Base-by-base conservation (phyloP, 1,140 invertebrate genomes). In the Cephus cinctus region DNA sequence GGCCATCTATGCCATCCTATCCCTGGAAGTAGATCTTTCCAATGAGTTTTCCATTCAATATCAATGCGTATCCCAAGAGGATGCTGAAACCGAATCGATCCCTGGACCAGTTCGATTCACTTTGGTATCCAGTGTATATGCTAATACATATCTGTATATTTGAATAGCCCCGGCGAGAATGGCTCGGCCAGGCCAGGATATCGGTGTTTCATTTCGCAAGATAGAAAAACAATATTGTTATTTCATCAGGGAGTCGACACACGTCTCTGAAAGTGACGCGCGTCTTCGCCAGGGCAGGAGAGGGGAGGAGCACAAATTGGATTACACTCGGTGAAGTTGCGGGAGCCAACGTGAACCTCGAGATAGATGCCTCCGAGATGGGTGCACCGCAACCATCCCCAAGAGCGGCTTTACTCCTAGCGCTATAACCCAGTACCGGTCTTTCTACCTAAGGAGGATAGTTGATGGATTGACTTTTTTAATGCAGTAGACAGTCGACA, bases 161-260 rank as follows among this genome's bases (percentile, higher is more conserved):
- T 8, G 25, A 18, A 36, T 32, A 34, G 11, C 3, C 18, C 12
- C 6, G 11, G 27, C 14, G 32, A 34, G 21, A 25, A 18, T 36
- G 22, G 19, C 27, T 36, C 22, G 31, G 43, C 41, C 47, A 41
- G n/a, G n/a, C 20, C 27, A 22, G 47, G 34, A 44, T 50, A 45
- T 51, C 46, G 42, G 38, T 51, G 16, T 19, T 9, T 18, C 19
- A 39, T 49, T 34, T 44, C 25, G 18, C 19, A 42, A 54, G 52
- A 68, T 57, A 63, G 63, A 68, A 68, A 70, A 71, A 70, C 59
- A 70, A 70, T 70, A 69, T 70, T 65, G 66, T 65, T 67, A 56
- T 72, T 74, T 63, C 65, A 74, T 75, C 64, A 60, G 34, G 48
- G 38, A 75, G 66, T 75, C 70, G 55, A 44, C 57, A 59, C 73